Evolutionary conservation across 2,113 vertebrate genomes (phyloP).

Genomic region (Gambusia affinis): DNA sequence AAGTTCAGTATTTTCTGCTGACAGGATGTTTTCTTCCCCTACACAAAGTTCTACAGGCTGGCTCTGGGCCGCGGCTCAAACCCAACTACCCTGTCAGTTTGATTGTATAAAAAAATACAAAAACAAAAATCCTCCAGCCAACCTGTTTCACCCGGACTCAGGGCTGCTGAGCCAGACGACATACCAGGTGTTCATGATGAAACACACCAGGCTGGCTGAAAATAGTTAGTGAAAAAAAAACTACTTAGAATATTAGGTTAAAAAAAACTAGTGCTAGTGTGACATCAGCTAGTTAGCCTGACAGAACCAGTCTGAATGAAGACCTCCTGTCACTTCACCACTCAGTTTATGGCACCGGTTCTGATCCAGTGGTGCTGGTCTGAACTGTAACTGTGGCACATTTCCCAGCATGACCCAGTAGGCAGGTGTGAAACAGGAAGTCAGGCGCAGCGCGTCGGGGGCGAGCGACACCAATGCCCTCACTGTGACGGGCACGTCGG

Average conservation of each 20-base stretch:
- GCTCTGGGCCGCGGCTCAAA: no score
- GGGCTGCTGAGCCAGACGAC: background rate
- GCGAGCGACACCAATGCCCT: slow-evolving; percentile 47
- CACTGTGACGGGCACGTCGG: slow-evolving; percentile 39
- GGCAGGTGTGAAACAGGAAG: slow-evolving; percentile 57
- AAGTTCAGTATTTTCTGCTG: no score
- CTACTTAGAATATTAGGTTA: background rate
- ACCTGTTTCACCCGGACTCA: background rate
- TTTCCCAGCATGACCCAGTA: slow-evolving; percentile 59
- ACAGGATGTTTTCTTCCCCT: no score
- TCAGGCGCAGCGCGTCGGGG: slow-evolving; percentile 77
- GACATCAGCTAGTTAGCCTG: background rate
- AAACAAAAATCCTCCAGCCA: background rate
- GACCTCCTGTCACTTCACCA: background rate
- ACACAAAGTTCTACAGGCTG: no score
- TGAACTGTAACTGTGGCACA: slow-evolving; percentile 10
- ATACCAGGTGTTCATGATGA: background rate
- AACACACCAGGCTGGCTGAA: background rate
- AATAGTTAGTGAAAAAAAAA: background rate
- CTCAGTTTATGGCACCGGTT: background rate
- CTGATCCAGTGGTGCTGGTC: background rate
- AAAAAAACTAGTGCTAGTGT: slow-evolving; percentile 1
- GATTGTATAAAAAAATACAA: no score
- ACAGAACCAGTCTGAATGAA: background rate
- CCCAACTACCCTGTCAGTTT: background rate